Conservation (phyloP, 1,140 invertebrate species). For the Helicoverpa armigera region DNA sequence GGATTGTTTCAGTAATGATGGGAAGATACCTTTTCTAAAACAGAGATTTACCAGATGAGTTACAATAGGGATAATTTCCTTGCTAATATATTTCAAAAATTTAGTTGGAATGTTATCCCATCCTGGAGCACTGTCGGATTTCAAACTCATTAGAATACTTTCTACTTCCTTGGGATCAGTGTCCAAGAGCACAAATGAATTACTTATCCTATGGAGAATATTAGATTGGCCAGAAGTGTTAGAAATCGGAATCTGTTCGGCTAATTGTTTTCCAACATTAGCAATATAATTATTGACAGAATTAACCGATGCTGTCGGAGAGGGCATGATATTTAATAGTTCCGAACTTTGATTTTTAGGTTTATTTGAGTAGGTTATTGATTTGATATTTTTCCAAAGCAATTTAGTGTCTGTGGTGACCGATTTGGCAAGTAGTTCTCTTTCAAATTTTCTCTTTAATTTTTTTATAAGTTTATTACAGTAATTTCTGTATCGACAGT, state of each 20-base stretch:
- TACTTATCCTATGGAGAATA: neutral
- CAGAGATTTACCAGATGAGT: slow-evolving; percentile 36
- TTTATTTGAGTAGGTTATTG: neutral
- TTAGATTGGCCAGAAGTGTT: neutral
- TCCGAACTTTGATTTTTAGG: neutral
- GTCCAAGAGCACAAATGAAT: slow-evolving; percentile 14
- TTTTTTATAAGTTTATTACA: slow-evolving; percentile 55
- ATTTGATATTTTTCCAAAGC: slow-evolving; percentile 12
- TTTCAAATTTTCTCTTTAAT: slow-evolving; percentile 51
- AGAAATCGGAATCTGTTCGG: neutral
- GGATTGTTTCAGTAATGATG: neutral
- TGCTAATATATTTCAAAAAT: slow-evolving; percentile 39
- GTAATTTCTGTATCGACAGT: slow-evolving; percentile 52
- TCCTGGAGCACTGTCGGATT: slow-evolving; percentile 40
- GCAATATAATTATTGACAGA: neutral
- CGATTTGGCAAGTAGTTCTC: slow-evolving; percentile 17
- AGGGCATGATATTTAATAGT: neutral
- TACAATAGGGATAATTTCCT: slow-evolving; percentile 20
- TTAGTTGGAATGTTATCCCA: slow-evolving; percentile 49
- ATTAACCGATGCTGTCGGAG: neutral
- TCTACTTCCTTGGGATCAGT: slow-evolving; percentile 14
- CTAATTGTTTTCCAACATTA: slow-evolving; percentile 24
- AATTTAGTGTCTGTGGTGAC: neutral
- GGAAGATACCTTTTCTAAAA: neutral
- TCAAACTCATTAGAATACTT: slow-evolving; percentile 31